These are phyloP conservation scores for Sylvietta virens DNA, from an alignment of 2,113 vertebrate species.

Conservation along the genomic window DNA sequence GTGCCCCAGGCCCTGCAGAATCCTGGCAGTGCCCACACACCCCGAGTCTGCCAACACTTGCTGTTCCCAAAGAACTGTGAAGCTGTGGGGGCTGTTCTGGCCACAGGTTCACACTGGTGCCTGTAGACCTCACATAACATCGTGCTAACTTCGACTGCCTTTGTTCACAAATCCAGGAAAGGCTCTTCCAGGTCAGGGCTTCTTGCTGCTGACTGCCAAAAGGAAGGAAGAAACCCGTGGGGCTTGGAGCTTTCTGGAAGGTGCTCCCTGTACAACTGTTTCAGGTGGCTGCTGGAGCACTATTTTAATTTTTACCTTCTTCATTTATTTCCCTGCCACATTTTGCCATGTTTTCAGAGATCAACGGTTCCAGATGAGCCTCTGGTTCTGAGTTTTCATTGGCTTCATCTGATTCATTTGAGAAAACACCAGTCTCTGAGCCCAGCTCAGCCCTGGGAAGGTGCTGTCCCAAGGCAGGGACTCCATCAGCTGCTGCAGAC, in stretches of 20 bases:
- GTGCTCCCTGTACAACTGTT: background rate
- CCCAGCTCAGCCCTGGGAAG: background rate
- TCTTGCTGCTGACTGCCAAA: background rate
- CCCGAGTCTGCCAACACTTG: accelerated
- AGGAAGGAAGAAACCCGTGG: background rate
- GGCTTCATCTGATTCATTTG: background rate
- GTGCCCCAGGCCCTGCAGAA: accelerated
- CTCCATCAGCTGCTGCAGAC: background rate
- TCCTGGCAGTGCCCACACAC: background rate
- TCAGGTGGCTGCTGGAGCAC: background rate
- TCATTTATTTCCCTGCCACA: background rate
- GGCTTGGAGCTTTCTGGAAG: background rate
- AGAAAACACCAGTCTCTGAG: background rate
- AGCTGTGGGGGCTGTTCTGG: background rate
- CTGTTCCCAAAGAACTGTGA: accelerated
- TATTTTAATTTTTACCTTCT: background rate
- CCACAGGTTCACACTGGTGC: background rate
- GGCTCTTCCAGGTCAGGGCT: background rate
- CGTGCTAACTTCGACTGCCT: accelerated
- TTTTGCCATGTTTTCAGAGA: background rate
- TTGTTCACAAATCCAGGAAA: background rate
- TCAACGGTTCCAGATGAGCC: background rate
- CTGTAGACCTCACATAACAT: background rate
- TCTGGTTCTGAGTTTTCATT: background rate
- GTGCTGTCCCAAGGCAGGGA: background rate